Evolutionary conservation across 1,140 invertebrate species (phyloP).

Genomic region (Acromyrmex heyeri): DNA sequence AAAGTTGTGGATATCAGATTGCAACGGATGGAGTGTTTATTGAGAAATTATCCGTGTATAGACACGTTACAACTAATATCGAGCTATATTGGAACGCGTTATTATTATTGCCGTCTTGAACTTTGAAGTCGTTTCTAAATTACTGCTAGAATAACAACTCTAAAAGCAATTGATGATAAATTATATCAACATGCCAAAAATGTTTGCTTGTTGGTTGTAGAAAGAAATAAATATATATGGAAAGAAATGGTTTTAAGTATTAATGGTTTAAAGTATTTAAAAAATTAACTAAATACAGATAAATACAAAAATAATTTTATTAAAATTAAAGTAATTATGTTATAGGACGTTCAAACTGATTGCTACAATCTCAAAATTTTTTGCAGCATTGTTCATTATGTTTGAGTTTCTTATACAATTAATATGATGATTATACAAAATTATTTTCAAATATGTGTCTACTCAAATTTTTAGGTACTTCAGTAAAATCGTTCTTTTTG

Average conservation of each 20-base stretch:
- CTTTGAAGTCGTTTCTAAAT: slow-evolving; percentile 26
- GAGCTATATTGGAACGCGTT: slow-evolving; percentile 7
- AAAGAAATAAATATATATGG: background rate
- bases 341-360: no score
- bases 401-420: background rate
- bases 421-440: background rate
- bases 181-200: background rate
- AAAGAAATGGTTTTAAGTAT: no score
- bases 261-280: no score
- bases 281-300: no score
- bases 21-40: background rate
- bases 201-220: background rate
- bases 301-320: no score
- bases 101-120: slow-evolving; percentile 57
- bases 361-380: no score
- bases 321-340: no score
- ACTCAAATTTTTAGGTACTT: no score
- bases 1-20: slow-evolving; percentile 62
- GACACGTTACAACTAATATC: slow-evolving; percentile 71
- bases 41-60: slow-evolving; percentile 49
- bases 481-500: no score
- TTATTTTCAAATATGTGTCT: no score
- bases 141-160: background rate
- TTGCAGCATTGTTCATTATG: no score
- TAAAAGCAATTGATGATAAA: background rate